These are phyloP conservation scores for Syngnathus floridae DNA, from an alignment of 2,113 vertebrate species.

Conservation along the genomic window DNA sequence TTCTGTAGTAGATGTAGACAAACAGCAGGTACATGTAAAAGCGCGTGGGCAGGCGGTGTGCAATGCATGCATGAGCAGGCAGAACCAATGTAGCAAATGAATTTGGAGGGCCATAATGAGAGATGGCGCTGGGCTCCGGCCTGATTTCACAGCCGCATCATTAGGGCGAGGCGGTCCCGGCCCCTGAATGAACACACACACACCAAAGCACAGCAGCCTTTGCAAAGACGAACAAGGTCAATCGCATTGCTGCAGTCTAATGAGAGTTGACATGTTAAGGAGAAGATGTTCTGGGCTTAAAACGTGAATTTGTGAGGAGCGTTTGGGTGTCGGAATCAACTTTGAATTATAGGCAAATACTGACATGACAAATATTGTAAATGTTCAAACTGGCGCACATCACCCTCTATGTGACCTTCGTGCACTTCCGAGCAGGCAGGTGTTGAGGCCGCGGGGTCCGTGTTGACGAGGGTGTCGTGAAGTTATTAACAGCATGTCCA, in stretches of 20 bases:
- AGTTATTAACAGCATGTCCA: conserved; percentile 48
- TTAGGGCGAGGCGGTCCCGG: conserved; percentile 65
- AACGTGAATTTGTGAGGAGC: conserved; percentile 58
- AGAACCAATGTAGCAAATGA: conserved; percentile 72
- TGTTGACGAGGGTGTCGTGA: conserved; percentile 35
- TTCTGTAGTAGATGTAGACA: conserved; percentile 29
- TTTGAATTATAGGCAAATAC: conserved; percentile 31
- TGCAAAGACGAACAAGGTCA: conserved; percentile 71
- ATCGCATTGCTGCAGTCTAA: conserved; percentile 57
- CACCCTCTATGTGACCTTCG: conserved; percentile 51
- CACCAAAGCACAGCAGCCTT: conserved; percentile 27
- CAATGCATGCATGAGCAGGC: conserved; percentile 61
- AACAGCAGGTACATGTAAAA: conserved; percentile 47
- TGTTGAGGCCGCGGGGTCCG: conserved; percentile 46
- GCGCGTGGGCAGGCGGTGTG: conserved; percentile 41
- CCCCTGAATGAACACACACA: conserved; percentile 34
- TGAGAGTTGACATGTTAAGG: conserved; percentile 75
- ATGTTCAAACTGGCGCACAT: conserved; percentile 26
- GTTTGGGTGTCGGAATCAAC: conserved; percentile 14
- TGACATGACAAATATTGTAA: conserved; percentile 17
- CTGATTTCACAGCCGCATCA: conserved; percentile 76
- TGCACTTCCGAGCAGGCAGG: conserved; percentile 54
- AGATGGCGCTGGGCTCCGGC: conserved; percentile 61
- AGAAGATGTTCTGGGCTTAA: conserved; percentile 60
- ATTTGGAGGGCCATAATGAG: conserved; percentile 76